These are phyloP conservation scores for Spilarctia lutea DNA, from an alignment of 2,888 invertebrate species.

Conservation along the genomic window DNA sequence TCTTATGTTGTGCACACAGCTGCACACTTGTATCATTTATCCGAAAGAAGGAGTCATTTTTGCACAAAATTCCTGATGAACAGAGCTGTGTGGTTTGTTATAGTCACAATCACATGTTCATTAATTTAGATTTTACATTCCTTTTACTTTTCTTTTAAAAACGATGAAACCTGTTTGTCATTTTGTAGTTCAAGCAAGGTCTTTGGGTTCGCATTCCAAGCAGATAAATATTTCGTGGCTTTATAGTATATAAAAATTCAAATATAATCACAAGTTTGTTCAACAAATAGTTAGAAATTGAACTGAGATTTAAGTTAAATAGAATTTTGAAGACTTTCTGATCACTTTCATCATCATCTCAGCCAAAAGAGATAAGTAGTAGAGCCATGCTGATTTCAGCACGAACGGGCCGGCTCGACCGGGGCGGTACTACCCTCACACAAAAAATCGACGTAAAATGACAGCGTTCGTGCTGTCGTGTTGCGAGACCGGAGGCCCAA, in stretches of 20 bases:
- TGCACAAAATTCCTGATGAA: background rate
- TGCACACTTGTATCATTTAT: conserved; percentile 29
- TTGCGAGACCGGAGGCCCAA: too few relatives aligned
- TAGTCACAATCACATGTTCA: background rate
- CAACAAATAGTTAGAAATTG: too few relatives aligned
- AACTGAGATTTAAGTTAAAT: too few relatives aligned
- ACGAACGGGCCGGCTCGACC: too few relatives aligned
- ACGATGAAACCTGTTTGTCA: background rate
- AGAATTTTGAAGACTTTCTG: too few relatives aligned
- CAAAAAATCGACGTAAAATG: too few relatives aligned
- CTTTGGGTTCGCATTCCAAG: background rate
- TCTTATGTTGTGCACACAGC: conserved; percentile 31
- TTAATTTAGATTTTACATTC: background rate
- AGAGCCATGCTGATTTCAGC: too few relatives aligned
- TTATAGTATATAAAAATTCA: background rate
- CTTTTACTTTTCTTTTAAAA: background rate
- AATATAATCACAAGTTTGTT: background rate
- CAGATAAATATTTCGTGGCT: background rate
- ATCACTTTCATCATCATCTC: too few relatives aligned
- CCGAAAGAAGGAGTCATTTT: background rate
- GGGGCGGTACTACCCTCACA: too few relatives aligned
- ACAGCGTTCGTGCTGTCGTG: too few relatives aligned
- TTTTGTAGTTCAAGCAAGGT: background rate
- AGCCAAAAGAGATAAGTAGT: too few relatives aligned
- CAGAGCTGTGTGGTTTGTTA: background rate